Evolutionary conservation across 1,140 invertebrate species (phyloP).

Genomic region (Lepidurus arcticus): DNA sequence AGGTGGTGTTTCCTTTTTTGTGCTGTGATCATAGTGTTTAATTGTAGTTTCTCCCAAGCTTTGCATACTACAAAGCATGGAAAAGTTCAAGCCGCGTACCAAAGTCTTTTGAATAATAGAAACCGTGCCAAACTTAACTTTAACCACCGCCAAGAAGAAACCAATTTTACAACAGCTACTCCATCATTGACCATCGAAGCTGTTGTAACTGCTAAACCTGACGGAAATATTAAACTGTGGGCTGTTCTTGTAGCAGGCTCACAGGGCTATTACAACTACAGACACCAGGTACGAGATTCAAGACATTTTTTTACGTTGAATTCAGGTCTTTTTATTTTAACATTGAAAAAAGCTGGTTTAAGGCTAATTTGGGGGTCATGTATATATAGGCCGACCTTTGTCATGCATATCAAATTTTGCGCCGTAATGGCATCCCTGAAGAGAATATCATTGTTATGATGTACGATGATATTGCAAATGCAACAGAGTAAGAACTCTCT

Average conservation of each 20-base stretch:
- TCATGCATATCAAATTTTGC: conserved; percentile 59
- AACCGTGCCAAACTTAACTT: not conserved
- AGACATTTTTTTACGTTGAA: not conserved
- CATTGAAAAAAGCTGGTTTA: not conserved
- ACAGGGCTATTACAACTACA: conserved; percentile 53
- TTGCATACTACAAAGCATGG: not conserved
- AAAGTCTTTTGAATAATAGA: not conserved
- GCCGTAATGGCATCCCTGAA: conserved; percentile 52
- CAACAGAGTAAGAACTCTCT: conserved; percentile 45
- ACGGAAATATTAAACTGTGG: conserved; percentile 48
- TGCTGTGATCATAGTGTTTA: not conserved
- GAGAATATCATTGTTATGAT: conserved; percentile 59
- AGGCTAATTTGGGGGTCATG: not conserved
- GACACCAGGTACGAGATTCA: conserved; percentile 51
- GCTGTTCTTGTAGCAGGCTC: conserved; percentile 57
- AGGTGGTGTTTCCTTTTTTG: not conserved
- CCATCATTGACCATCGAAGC: not conserved
- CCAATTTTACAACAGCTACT: not conserved
- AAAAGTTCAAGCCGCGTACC: not conserved
- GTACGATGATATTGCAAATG: conserved; percentile 59
- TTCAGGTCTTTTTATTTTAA: not conserved
- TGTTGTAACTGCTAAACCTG: not conserved
- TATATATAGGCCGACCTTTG: conserved; percentile 54
- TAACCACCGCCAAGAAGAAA: not conserved
- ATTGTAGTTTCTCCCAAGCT: not conserved